Conservation (phyloP, 2,113 vertebrate genomes). For the Pelodiscus sinensis region DNA sequence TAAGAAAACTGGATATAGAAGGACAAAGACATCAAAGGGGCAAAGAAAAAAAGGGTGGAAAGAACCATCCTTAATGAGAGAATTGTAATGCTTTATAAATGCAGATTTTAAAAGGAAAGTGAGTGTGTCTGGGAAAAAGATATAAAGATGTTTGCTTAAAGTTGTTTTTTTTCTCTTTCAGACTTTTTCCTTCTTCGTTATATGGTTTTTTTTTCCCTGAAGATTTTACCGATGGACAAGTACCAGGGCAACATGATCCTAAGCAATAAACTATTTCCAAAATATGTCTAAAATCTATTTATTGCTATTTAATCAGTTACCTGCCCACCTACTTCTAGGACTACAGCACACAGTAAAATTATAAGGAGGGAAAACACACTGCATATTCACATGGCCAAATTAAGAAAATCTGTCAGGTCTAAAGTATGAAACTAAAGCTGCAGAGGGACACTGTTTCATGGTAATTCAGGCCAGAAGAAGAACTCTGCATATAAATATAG, state of each 20-base stretch:
- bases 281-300: conserved; percentile 23
- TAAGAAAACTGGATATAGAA: conserved; percentile 28
- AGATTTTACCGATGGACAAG: conserved; percentile 46
- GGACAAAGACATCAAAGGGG: not conserved
- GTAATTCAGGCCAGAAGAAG: not conserved
- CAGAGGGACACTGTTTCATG: not conserved
- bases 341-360: not conserved
- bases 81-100: not conserved
- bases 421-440: not conserved
- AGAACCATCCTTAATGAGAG: not conserved
- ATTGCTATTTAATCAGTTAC: conserved; percentile 14
- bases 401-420: not conserved
- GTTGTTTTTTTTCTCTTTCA: conserved; percentile 54
- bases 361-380: not conserved
- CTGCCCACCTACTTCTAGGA: not conserved
- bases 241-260: not conserved
- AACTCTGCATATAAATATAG: not conserved
- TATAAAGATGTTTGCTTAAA: conserved; percentile 40
- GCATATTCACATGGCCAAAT: not conserved
- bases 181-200: conserved; percentile 50
- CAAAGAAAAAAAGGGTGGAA: not conserved
- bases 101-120: not conserved
- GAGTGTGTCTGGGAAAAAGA: not conserved
- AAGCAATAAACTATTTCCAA: conserved; percentile 23
- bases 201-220: conserved; percentile 52